These are phyloP conservation scores for Dendrolimus punctatus DNA, from an alignment of 1,140 invertebrate species.

Conservation along the genomic window DNA sequence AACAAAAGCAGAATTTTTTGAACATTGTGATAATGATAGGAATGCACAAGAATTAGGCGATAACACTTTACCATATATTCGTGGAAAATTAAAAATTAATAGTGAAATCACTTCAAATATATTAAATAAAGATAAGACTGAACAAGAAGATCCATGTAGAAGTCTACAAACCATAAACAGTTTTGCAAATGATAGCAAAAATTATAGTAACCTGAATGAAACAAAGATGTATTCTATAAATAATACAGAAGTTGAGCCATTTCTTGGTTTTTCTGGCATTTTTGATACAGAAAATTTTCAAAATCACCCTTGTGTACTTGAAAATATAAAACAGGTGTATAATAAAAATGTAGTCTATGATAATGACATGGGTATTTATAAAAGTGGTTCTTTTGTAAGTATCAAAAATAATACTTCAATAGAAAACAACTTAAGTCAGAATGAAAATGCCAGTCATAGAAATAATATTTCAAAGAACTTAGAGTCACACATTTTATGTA, in stretches of 20 bases:
- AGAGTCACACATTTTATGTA: neutral
- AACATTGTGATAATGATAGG: too few relatives aligned
- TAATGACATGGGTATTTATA: too few relatives aligned
- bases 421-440: too few relatives aligned
- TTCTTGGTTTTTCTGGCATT: conserved; percentile 31
- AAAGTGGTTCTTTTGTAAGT: too few relatives aligned
- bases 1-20: too few relatives aligned
- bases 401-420: too few relatives aligned
- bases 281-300: conserved; percentile 4
- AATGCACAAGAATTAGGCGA: too few relatives aligned
- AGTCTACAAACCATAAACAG: too few relatives aligned
- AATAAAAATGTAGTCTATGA: too few relatives aligned
- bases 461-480: neutral
- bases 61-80: too few relatives aligned
- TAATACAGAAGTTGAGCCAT: conserved; percentile 35
- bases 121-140: conserved; percentile 7
- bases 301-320: neutral
- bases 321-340: too few relatives aligned
- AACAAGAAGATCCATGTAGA: neutral
- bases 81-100: neutral
- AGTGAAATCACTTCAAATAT: neutral
- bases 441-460: neutral
- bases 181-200: too few relatives aligned
- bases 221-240: conserved; percentile 16
- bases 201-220: neutral